Conservation (phyloP, 2,797 vertebrate species). For the Muraenolepis orangiensis region DNA sequence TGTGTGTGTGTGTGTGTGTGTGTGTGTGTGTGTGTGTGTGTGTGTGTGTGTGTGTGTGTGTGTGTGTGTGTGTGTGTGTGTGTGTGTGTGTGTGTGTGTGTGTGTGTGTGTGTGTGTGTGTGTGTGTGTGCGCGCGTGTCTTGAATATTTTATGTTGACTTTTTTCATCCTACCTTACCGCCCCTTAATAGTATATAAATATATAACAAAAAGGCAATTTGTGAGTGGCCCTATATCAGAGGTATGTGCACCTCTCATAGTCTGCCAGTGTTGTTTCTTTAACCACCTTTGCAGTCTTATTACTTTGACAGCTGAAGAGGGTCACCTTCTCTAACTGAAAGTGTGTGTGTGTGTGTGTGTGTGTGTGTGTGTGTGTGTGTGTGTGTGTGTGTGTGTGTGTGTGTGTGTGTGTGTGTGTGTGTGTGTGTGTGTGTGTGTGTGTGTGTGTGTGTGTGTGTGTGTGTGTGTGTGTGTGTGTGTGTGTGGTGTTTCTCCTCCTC, state of each 20-base stretch:
- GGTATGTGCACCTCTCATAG: neutral
- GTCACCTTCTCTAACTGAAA: neutral
- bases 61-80: neutral
- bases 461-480: conserved; percentile 35
- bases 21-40: neutral
- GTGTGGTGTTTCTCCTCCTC: no score
- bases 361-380: conserved; percentile 49
- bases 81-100: conserved; percentile 8
- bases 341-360: conserved; percentile 15
- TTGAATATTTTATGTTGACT: neutral
- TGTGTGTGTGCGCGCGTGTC: neutral
- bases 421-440: conserved; percentile 39
- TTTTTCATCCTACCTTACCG: neutral
- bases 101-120: neutral
- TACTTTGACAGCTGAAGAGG: neutral
- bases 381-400: conserved; percentile 48
- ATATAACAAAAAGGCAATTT: neutral
- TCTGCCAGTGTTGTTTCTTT: neutral
- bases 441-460: conserved; percentile 48
- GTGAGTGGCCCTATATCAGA: neutral
- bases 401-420: conserved; percentile 35
- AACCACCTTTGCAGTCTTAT: neutral
- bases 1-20: conserved; percentile 5
- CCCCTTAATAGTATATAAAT: neutral
- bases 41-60: neutral